Conservation (phyloP, 1,140 invertebrate species). For the Meteorus sp. region DNA sequence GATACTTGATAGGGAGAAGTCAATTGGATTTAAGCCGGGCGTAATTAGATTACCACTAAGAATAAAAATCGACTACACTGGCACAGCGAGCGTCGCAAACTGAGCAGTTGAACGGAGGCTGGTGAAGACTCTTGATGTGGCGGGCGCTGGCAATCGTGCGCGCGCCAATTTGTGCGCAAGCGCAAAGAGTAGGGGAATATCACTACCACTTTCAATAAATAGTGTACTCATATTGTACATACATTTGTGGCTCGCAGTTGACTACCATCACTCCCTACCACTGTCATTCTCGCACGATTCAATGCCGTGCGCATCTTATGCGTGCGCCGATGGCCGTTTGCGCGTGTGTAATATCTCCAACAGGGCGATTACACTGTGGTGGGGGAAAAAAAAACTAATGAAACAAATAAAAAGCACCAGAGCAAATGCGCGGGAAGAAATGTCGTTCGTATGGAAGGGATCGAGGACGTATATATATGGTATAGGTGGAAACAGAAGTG, state of each 20-base stretch:
- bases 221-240: too few relatives aligned
- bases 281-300: too few relatives aligned
- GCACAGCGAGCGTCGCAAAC: constrained; percentile 46
- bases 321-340: too few relatives aligned
- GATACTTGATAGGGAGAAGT: constrained; percentile 3
- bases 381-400: not conserved
- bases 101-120: constrained; percentile 39
- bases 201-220: too few relatives aligned
- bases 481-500: not conserved
- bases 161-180: not conserved
- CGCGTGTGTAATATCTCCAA: not conserved
- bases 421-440: constrained; percentile 17
- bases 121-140: constrained; percentile 38
- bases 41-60: too few relatives aligned
- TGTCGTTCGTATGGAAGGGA: not conserved
- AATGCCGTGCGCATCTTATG: too few relatives aligned
- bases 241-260: too few relatives aligned
- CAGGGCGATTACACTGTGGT: not conserved
- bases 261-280: too few relatives aligned
- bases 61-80: constrained; percentile 33
- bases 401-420: not conserved
- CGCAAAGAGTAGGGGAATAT: not conserved
- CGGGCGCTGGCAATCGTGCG: constrained; percentile 29
- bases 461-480: too few relatives aligned
- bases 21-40: too few relatives aligned